A percentile compares a stretch with the other conserved stretches of the same genome.
Conservation (phyloP, 2,797 vertebrate genomes). For the Calcarius lapponicus region DNA sequence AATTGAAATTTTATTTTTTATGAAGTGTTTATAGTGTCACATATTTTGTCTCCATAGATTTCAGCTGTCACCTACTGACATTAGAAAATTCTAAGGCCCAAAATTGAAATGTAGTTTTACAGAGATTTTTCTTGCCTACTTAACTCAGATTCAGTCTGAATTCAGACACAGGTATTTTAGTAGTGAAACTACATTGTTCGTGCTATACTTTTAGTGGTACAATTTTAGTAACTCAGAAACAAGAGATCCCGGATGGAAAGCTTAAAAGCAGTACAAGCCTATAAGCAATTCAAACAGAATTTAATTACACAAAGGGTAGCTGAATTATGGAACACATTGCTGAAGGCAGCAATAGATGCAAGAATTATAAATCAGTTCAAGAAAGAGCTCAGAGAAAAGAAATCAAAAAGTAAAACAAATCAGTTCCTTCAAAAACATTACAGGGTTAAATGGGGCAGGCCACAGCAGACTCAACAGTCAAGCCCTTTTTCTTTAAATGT, state of each 20-base stretch:
- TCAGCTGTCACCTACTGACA: constrained; percentile 25
- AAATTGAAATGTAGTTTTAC: constrained; percentile 34
- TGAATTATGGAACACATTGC: constrained; percentile 70
- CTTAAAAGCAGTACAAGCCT: constrained; percentile 52
- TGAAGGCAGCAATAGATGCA: constrained; percentile 72
- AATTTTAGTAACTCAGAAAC: constrained; percentile 64
- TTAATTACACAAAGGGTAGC: constrained; percentile 73
- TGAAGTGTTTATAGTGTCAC: constrained; percentile 33
- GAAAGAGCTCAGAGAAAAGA: constrained; percentile 63
- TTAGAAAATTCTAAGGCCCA: constrained; percentile 47
- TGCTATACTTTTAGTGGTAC: neutral
- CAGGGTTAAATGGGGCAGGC: constrained; percentile 66
- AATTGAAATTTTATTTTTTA: neutral
- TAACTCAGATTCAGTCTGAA: constrained; percentile 36
- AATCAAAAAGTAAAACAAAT: constrained; percentile 73
- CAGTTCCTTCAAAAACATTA: constrained; percentile 71
- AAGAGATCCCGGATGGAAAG: constrained; percentile 35
- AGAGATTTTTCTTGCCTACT: constrained; percentile 17
- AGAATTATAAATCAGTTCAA: constrained; percentile 75
- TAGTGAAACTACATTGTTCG: constrained; percentile 20
- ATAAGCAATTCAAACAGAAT: constrained; percentile 74
- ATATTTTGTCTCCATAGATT: constrained; percentile 56
- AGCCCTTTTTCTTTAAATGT: constrained; percentile 53
- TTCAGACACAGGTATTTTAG: constrained; percentile 50
- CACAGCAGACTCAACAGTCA: constrained; percentile 50